Conservation (phyloP, 2,113 vertebrate genomes). For the Morone saxatilis region DNA sequence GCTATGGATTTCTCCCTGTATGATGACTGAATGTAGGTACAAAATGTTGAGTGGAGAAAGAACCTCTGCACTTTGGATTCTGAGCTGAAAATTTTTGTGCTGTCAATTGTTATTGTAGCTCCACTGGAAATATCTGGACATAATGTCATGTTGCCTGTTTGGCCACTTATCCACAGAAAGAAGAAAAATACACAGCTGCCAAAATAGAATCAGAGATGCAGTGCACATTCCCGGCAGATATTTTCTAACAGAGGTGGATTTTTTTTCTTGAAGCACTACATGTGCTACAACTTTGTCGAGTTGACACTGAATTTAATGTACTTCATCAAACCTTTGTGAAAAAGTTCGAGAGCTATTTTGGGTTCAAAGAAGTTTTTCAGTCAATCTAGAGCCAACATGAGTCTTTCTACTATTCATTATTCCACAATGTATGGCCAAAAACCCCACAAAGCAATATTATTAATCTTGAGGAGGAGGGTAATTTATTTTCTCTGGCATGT, state of each 20-base stretch:
- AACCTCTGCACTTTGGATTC: neutral
- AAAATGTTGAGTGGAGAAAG: constrained; percentile 14
- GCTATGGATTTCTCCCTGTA: neutral
- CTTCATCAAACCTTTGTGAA: constrained; percentile 18
- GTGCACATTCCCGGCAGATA: constrained; percentile 2
- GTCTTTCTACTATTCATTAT: constrained; percentile 62
- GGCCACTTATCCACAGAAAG: neutral
- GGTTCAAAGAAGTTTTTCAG: neutral
- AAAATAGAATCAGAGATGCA: neutral
- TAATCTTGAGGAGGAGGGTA: constrained; percentile 71
- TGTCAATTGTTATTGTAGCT: constrained; percentile 1
- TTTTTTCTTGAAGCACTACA: neutral
- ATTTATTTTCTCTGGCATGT: constrained; percentile 79
- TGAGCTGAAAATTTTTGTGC: neutral
- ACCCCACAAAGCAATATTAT: constrained; percentile 62
- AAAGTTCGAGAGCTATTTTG: neutral
- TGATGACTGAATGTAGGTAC: neutral
- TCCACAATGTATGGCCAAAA: constrained; percentile 50
- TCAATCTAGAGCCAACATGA: constrained; percentile 41
- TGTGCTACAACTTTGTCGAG: neutral
- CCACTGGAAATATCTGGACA: neutral
- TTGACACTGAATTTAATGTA: constrained; percentile 18
- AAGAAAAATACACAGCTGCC: constrained; percentile 3
- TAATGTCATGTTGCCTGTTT: constrained; percentile 14
- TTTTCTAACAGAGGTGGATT: neutral